Percentiles rank a stretch among this genome's conserved stretches.
Conservation (phyloP, 2,113 vertebrate genomes). For the Rhodinocichla rosea region DNA sequence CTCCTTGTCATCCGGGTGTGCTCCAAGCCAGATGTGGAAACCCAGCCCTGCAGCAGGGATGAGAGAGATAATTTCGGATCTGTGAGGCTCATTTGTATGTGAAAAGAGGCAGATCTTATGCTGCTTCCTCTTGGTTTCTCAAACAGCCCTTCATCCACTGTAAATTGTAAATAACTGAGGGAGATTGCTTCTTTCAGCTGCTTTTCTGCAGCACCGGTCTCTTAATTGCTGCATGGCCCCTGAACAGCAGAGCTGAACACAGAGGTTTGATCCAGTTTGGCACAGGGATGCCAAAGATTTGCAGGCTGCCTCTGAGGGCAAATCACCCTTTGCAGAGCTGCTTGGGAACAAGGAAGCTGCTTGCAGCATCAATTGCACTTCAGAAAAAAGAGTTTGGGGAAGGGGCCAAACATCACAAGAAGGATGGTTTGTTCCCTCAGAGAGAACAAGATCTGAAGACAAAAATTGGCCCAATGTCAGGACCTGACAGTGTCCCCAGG, state of each 20-base stretch:
- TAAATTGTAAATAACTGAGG: slow-evolving; percentile 33
- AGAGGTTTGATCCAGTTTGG: neutral
- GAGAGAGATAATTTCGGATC: slow-evolving; percentile 42
- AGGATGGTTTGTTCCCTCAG: neutral
- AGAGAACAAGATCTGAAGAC: neutral
- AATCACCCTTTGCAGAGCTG: neutral
- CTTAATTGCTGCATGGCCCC: neutral
- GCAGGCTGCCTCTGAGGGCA: neutral
- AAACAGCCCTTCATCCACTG: slow-evolving; percentile 14
- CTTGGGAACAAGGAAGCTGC: neutral
- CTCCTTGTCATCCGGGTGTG: neutral
- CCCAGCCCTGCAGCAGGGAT: slow-evolving; percentile 26
- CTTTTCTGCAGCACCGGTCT: neutral
- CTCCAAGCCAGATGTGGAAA: slow-evolving; percentile 47
- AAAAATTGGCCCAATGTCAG: neutral
- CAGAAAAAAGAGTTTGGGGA: neutral
- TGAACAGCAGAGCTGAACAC: neutral
- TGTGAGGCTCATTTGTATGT: slow-evolving; percentile 42
- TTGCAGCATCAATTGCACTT: neutral
- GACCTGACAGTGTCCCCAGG: neutral
- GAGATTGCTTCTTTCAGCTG: slow-evolving; percentile 24
- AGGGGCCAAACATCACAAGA: neutral
- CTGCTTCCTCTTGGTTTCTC: slow-evolving; percentile 33
- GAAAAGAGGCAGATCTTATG: slow-evolving; percentile 36
- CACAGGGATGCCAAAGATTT: neutral